Percentiles rank a stretch among this genome's conserved stretches.
These are phyloP conservation scores for Dascyllus trimaculatus DNA, from an alignment of 2,113 vertebrate species.

Conservation along the genomic window DNA sequence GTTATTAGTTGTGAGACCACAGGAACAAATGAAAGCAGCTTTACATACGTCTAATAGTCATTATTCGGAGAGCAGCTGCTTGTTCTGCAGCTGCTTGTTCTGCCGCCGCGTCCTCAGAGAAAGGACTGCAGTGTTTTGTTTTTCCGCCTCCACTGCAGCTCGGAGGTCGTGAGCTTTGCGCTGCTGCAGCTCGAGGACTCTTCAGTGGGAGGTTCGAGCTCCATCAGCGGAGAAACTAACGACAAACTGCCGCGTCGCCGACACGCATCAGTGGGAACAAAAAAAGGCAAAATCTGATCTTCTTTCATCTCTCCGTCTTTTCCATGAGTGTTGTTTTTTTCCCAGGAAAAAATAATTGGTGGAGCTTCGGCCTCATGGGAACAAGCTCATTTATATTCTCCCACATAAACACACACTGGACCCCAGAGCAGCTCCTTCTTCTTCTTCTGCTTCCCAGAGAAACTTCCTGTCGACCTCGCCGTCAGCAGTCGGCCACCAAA, in stretches of 20 bases:
- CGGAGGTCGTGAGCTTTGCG: neutral
- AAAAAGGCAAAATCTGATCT: slow-evolving; percentile 29
- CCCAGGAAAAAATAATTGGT: slow-evolving; percentile 78
- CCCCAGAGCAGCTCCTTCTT: neutral
- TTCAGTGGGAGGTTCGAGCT: slow-evolving; percentile 2
- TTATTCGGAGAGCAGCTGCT: too few species aligned
- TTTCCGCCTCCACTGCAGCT: slow-evolving; percentile 1
- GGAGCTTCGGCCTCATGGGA: slow-evolving; percentile 63
- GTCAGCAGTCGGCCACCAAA: slow-evolving; percentile 36
- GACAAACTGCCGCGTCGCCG: slow-evolving; percentile 29
- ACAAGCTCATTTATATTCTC: slow-evolving; percentile 60
- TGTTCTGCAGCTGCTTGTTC: too few species aligned
- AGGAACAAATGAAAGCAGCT: too few species aligned
- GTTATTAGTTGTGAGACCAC: too few species aligned
- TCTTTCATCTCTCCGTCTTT: slow-evolving; percentile 59
- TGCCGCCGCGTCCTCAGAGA: neutral
- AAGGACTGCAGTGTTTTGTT: slow-evolving; percentile 4
- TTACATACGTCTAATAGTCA: too few species aligned
- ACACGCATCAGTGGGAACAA: slow-evolving; percentile 50
- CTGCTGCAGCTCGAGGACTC: slow-evolving; percentile 43
- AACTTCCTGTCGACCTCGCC: neutral
- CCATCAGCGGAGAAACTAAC: too few species aligned
- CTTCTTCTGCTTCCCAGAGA: slow-evolving; percentile 24
- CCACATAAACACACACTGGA: slow-evolving; percentile 65
- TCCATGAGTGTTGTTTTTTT: slow-evolving; percentile 55